phyloP scores from a whole-genome alignment of 2,113 vertebrate genomes.

The Anoplopoma fimbria region DNA sequence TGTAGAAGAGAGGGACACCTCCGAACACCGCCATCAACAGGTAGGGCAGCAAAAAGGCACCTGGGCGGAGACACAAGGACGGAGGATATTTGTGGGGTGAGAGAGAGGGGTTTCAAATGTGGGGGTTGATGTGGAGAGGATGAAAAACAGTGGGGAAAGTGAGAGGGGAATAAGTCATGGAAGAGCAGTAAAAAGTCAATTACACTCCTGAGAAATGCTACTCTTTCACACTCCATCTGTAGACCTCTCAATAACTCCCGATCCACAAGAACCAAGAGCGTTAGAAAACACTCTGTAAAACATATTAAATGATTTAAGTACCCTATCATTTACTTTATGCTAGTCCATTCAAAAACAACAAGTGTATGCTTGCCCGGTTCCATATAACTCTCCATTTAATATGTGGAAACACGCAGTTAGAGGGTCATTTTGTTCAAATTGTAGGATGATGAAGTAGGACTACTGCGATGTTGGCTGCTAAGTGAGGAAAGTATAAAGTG shows the following conservation, averaged over 20 bases:
- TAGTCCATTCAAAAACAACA: slow-evolving; percentile 40
- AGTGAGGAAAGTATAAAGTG: slow-evolving; percentile 26
- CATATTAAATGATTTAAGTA: slow-evolving; percentile 18
- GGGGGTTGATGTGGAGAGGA: background rate
- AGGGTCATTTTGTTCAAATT: background rate
- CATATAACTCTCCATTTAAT: background rate
- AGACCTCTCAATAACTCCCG: slow-evolving; percentile 9
- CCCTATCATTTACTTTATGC: slow-evolving; percentile 4
- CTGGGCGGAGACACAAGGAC: slow-evolving; percentile 74
- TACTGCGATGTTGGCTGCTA: background rate
- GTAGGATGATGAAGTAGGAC: slow-evolving; percentile 4
- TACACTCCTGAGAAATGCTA: slow-evolving; percentile 18
- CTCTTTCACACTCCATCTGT: slow-evolving; percentile 6
- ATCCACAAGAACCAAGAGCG: background rate
- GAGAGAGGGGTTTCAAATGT: background rate
- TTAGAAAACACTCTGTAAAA: slow-evolving; percentile 38
- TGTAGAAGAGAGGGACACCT: slow-evolving; percentile 97
- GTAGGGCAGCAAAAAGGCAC: slow-evolving; percentile 97
- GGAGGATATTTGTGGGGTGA: background rate
- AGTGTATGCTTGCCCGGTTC: background rate
- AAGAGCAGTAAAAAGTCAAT: slow-evolving; percentile 9
- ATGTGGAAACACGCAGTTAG: background rate
- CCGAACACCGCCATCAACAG: slow-evolving; percentile 97
- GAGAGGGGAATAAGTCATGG: slow-evolving; percentile 17
- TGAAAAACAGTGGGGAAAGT: slow-evolving; percentile 4